Base-by-base conservation (phyloP, 2,888 invertebrate species). In the Gastracanthus pulcherrimus region DNA sequence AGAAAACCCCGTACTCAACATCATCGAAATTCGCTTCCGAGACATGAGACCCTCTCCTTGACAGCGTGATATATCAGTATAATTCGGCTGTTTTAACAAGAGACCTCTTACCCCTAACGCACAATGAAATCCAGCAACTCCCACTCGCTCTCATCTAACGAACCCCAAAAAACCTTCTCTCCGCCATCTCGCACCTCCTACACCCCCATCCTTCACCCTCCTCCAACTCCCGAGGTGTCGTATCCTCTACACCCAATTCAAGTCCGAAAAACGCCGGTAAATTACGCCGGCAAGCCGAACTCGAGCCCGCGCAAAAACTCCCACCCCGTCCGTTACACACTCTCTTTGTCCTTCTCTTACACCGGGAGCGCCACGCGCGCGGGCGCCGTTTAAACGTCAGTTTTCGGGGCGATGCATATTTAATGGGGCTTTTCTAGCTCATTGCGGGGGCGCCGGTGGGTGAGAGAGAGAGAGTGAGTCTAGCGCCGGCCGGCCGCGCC, bases 341-440 rank as follows among this genome's bases (percentile, higher is more conserved):
- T 0, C 3, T 11, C 23, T 26, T 23, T 0, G 51, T 26, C 51
- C 26, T 55, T 55, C 23, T 55, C 26, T 55, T 11, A 9, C 19
- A 19, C 0, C 29, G 26, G 29, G 9, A 29, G 26, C 31, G 55
- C 45, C 0, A 6, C 13, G 31, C 38, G 13, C 45, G 3, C n/a
- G n/a, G 13, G 7, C 5, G 3, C n/a, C 16, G 29, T 72, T 29
- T 29, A 62, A 31, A 31, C 29, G 26, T 36, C 70, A 51, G 70
- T 51, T 86, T 85, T 85, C 81, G 80, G 83, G 71, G 64, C 77
- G 84, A 85, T 85, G 85, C 83, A 86, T 85, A 85, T 84, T 86
- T 86, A 82, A 86, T 86, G 76, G 80, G n/a, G 79, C 66, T 84
- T 84, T 84, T 82, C 85, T 82, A 81, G 82, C 82, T 82, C 81